Base-by-base conservation (phyloP, 2,113 vertebrate genomes). In the Chaenocephalus aceratus region DNA sequence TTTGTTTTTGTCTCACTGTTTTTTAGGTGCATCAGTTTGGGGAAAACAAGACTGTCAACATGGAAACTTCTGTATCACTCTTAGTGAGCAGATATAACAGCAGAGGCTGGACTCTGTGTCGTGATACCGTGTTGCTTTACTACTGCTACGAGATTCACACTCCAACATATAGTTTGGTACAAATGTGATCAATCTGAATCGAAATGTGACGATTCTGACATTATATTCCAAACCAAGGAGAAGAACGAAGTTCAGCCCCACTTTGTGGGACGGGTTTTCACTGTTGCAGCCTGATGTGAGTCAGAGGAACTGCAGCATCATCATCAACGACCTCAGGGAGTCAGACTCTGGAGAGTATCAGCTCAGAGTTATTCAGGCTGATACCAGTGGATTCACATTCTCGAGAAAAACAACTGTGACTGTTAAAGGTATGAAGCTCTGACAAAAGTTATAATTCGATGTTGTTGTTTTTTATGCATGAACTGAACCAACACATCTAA, bases 271-370 rank as follows among this genome's bases (percentile, higher is more conserved):
- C 77, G 88, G 63, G 81, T 92, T 23, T 23, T 82, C 70, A 1
- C 61, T 80, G 56, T 10, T 92, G 79, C 75, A 88, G 46, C 26
- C 83, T 26, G 45, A 85, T 11, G 14, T 85, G 58, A 52, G 6
- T 1, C 10, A 6, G 8, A 9, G 0, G 0, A 79, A 84, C 77
- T 93, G 91, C 80, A 87, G 85, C 82, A 73, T 91, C 80, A 53
- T 87, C 21, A 73, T 92, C 74, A 89, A 77, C 52, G 71, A 89
- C 59, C 60, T 92, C 26, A 64, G 5, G 0, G 14, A 15, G 23
- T 84, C 79, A 7, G 91, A 91, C 63, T 84, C 88, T 64, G 88
- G 90, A 75, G 56, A 8, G 5, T 92, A 91, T 88, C 77, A 71
- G 10, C 2, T 90, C 59, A 78, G 80, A 84, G 46, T 90, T 26